Conservation (phyloP, 2,888 invertebrate genomes). For the Polymixis lichenea region DNA sequence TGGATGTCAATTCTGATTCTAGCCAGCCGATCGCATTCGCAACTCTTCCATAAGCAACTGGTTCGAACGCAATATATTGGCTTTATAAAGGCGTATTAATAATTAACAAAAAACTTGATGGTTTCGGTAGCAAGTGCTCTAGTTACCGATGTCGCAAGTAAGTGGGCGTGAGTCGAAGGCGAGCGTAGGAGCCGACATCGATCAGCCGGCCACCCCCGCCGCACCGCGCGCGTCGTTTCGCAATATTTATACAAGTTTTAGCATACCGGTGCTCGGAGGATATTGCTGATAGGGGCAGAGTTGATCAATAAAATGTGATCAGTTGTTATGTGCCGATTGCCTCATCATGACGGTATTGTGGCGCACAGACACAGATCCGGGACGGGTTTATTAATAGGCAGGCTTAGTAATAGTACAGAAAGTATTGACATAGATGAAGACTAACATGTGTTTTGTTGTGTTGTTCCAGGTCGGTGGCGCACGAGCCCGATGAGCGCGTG, state of each 20-base stretch:
- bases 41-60: constrained; percentile 70
- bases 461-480: constrained; percentile 90
- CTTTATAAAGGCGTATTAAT: constrained; percentile 77
- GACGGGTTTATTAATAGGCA: constrained; percentile 37
- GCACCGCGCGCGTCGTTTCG: constrained; percentile 72
- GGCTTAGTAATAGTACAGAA: constrained; percentile 15
- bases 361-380: constrained; percentile 34
- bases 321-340: constrained; percentile 48
- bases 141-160: constrained; percentile 85
- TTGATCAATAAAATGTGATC: constrained; percentile 68
- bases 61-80: constrained; percentile 72
- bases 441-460: constrained; percentile 40
- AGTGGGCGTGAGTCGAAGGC: constrained; percentile 83
- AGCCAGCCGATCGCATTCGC: constrained; percentile 60
- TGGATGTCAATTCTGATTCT: constrained; percentile 62
- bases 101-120: constrained; percentile 79
- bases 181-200: constrained; percentile 85
- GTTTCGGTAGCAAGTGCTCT: constrained; percentile 84
- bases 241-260: constrained; percentile 76
- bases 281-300: constrained; percentile 70
- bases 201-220: constrained; percentile 79
- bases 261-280: constrained; percentile 76
- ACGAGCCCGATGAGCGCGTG: constrained; percentile 93
- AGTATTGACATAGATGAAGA: constrained; percentile 32
- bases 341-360: constrained; percentile 35